phyloP scores from a whole-genome alignment of 2,113 vertebrate genomes.

The Vicugna pacos region DNA sequence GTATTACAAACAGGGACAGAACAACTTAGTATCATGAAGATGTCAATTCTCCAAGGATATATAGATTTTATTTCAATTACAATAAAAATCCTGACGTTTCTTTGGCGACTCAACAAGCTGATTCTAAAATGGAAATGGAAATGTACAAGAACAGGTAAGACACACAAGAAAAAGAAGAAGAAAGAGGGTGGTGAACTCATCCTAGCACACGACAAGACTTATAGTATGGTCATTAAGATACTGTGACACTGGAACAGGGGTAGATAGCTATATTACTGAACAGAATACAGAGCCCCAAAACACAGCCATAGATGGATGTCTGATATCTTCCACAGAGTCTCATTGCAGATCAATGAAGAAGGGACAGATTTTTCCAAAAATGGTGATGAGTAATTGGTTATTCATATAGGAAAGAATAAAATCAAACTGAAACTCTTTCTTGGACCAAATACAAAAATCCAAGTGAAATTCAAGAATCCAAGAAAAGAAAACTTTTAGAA shows the following conservation, averaged over 20 bases:
- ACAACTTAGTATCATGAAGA: not conserved
- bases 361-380: not conserved
- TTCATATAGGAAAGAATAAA: not conserved
- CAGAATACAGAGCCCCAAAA: not conserved
- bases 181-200: not conserved
- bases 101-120: not conserved
- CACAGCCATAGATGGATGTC: not conserved
- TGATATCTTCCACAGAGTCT: not conserved
- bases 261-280: not conserved
- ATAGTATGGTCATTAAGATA: not conserved
- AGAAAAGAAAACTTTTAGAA: not conserved
- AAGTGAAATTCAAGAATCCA: slow-evolving; percentile 8
- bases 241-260: not conserved
- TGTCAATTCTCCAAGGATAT: not conserved
- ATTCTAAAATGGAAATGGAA: not conserved
- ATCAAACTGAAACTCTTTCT: not conserved
- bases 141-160: not conserved
- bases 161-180: not conserved
- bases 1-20: not conserved
- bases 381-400: not conserved
- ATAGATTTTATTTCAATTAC: not conserved
- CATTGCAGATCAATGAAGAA: not conserved
- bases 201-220: not conserved
- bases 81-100: not conserved
- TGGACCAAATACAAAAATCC: not conserved